Percentiles rank a stretch among this genome's conserved stretches.
Evolutionary conservation across 1,140 invertebrate species (phyloP).

Genomic region (Danaus plexippus): DNA sequence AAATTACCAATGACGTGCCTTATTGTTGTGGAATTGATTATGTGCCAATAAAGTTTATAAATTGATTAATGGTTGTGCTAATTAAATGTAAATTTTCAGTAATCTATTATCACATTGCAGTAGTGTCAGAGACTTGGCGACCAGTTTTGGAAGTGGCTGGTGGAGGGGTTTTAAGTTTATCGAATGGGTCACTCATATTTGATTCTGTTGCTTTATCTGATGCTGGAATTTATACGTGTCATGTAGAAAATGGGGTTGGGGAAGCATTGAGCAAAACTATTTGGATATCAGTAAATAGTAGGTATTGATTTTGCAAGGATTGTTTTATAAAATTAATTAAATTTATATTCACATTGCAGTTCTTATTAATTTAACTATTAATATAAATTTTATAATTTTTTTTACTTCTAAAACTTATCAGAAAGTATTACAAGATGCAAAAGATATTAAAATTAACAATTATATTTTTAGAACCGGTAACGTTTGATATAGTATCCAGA

Average conservation of each 20-base stretch:
- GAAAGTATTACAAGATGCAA: too few species aligned
- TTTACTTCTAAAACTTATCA: too few species aligned
- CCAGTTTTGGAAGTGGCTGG: slow-evolving; percentile 75
- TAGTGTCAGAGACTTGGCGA: slow-evolving; percentile 63
- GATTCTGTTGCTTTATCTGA: slow-evolving; percentile 79
- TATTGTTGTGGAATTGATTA: too few species aligned
- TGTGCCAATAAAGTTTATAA: too few species aligned
- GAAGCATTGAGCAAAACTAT: slow-evolving; percentile 76
- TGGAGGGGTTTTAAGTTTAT: slow-evolving; percentile 73
- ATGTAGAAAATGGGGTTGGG: slow-evolving; percentile 33
- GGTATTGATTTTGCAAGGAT: slow-evolving; percentile 37
- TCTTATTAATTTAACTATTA: too few species aligned
- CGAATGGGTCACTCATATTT: slow-evolving; percentile 80
- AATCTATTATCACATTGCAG: slow-evolving; percentile 24
- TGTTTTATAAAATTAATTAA: too few species aligned
- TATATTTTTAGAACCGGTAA: slow-evolving; percentile 78
- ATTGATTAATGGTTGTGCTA: too few species aligned
- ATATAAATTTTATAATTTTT: too few species aligned
- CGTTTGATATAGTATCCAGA: slow-evolving; percentile 79
- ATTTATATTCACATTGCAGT: too few species aligned
- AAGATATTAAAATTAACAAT: too few species aligned
- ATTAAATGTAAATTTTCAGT: too few species aligned
- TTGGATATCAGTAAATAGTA: slow-evolving; percentile 85
- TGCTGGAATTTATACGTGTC: slow-evolving; percentile 88
- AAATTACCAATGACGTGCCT: too few species aligned